Percentiles rank a stretch among this genome's conserved stretches.
phyloP scores from a whole-genome alignment of 2,797 vertebrate species.

The Neosalanx taihuensis region DNA sequence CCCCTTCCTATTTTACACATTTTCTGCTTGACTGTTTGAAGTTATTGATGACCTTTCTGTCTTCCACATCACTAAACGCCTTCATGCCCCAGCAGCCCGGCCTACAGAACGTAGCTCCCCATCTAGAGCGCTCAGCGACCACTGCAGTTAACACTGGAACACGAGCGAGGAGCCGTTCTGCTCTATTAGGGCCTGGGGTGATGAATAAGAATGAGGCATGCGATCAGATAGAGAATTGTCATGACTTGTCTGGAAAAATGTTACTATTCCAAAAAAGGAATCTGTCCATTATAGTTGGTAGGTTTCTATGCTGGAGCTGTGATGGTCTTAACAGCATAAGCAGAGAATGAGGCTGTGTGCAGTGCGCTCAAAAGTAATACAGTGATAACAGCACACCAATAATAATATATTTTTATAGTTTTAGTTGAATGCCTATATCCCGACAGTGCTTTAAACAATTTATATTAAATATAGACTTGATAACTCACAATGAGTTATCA shows the following conservation, averaged over 20 bases:
- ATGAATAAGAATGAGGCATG: conserved; percentile 48
- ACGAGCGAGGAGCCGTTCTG: conserved; percentile 61
- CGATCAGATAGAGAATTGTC: conserved; percentile 21
- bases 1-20: conserved; percentile 70
- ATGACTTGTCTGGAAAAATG: background rate
- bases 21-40: conserved; percentile 81
- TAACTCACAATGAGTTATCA: conserved; percentile 44
- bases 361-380: background rate
- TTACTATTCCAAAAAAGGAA: background rate
- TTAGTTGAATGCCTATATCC: too few species aligned
- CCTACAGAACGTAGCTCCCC: conserved; percentile 67
- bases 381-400: background rate
- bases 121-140: conserved; percentile 69
- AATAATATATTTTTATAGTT: too few species aligned
- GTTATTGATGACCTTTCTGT: conserved; percentile 84
- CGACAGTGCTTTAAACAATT: conserved; percentile 24
- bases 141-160: conserved; percentile 58
- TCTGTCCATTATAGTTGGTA: background rate
- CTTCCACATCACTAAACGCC: conserved; percentile 76
- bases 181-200: conserved; percentile 39
- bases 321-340: conserved; percentile 21
- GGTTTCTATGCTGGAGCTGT: background rate
- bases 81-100: conserved; percentile 71
- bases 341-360: conserved; percentile 15
- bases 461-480: conserved; percentile 23